Percentiles rank a stretch among this genome's conserved stretches.
Conservation (phyloP, 2,113 vertebrate genomes). For the Stegastes partitus region DNA sequence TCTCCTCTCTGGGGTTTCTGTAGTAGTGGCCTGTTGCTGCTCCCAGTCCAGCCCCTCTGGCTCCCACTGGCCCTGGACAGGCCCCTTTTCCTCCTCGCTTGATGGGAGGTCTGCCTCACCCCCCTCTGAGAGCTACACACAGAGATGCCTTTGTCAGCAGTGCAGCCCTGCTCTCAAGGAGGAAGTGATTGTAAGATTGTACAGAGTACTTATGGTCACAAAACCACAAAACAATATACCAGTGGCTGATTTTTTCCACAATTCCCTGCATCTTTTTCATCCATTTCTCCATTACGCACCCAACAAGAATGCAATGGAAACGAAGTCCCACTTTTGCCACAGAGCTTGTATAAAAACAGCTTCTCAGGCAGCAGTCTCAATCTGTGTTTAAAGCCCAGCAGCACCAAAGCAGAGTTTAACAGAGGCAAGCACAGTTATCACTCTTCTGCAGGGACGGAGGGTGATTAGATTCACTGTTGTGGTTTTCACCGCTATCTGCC, state of each 20-base stretch:
- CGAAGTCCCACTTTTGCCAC: constrained; percentile 60
- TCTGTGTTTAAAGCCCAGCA: constrained; percentile 46
- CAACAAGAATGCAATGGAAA: constrained; percentile 67
- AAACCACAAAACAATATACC: constrained; percentile 67
- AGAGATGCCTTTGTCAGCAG: constrained; percentile 74
- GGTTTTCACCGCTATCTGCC: constrained; percentile 20
- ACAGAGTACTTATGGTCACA: constrained; percentile 60
- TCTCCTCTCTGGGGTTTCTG: constrained; percentile 66
- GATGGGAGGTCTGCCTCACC: constrained; percentile 74
- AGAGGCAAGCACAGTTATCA: constrained; percentile 36
- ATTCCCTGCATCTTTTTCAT: constrained; percentile 58
- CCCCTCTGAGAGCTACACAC: constrained; percentile 77
- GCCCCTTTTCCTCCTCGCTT: constrained; percentile 70
- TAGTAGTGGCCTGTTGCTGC: constrained; percentile 51
- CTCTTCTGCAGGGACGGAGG: constrained; percentile 28
- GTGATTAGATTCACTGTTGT: constrained; percentile 50
- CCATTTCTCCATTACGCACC: constrained; percentile 69
- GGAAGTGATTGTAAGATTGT: constrained; percentile 69
- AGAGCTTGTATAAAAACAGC: constrained; percentile 36
- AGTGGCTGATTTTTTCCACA: constrained; percentile 61
- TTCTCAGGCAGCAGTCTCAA: constrained; percentile 31
- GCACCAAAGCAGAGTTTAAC: constrained; percentile 38
- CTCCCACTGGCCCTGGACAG: constrained; percentile 72
- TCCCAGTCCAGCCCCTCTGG: constrained; percentile 76
- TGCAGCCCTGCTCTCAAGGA: constrained; percentile 41